These are phyloP conservation scores for Papilio machaon DNA, from an alignment of 1,140 invertebrate genomes.

Conservation along the genomic window DNA sequence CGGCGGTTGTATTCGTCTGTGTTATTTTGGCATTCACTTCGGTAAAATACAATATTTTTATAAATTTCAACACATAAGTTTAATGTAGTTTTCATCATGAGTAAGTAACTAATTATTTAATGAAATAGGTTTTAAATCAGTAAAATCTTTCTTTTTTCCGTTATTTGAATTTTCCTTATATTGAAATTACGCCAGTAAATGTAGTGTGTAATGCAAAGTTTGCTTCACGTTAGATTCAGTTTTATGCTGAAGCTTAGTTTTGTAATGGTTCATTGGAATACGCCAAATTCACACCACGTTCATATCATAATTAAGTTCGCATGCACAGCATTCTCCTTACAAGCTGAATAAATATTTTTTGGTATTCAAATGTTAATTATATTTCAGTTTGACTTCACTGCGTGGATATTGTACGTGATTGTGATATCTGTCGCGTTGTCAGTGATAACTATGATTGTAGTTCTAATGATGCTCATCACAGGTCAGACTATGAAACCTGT, in stretches of 20 bases:
- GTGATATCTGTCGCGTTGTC: constrained; percentile 2
- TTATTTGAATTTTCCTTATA: background rate
- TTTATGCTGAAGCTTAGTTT: no score
- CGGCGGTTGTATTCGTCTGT: constrained; percentile 45
- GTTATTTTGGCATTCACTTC: constrained; percentile 46
- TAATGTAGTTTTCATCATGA: background rate
- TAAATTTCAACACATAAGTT: no score
- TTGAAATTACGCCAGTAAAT: background rate
- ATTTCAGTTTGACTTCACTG: constrained; percentile 33
- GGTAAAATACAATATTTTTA: background rate
- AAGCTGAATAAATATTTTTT: no score
- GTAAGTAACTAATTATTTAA: background rate
- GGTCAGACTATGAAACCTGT: constrained; percentile 26
- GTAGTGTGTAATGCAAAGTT: no score
- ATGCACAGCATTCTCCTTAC: no score
- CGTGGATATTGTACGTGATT: constrained; percentile 31
- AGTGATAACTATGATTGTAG: constrained; percentile 1
- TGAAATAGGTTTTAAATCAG: no score
- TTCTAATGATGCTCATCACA: constrained; percentile 9
- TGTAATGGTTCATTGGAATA: no score
- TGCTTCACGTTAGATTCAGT: no score
- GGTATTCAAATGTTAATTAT: background rate
- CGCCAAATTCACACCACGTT: no score
- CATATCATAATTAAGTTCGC: no score
- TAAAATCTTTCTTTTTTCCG: no score